phyloP scores from a whole-genome alignment of 2,888 invertebrate species.

The Neoaliturus tenellus region DNA sequence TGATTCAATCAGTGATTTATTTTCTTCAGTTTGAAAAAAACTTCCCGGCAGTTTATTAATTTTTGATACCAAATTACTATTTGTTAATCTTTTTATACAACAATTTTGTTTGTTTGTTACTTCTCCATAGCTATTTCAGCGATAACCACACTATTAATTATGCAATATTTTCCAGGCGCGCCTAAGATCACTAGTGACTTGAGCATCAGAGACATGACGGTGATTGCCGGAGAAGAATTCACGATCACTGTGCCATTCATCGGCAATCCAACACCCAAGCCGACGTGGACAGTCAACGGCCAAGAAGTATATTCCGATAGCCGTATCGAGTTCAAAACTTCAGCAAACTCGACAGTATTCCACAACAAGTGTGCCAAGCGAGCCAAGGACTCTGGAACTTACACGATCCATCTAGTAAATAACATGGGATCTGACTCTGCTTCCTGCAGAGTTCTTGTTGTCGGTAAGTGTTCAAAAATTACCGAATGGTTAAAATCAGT shows the following conservation, averaged over 20 bases:
- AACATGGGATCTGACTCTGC: slow-evolving; percentile 94
- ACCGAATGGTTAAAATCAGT: too few species aligned
- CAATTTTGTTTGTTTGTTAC: too few species aligned
- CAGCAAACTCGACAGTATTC: slow-evolving; percentile 87
- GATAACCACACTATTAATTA: not conserved
- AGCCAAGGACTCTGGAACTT: slow-evolving; percentile 92
- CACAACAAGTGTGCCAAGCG: slow-evolving; percentile 92
- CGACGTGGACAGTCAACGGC: slow-evolving; percentile 94
- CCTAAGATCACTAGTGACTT: slow-evolving; percentile 96
- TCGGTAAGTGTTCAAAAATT: slow-evolving; percentile 72
- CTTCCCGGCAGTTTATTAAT: too few species aligned
- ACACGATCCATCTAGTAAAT: slow-evolving; percentile 93
- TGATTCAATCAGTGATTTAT: too few species aligned
- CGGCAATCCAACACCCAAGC: slow-evolving; percentile 92
- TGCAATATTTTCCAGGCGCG: slow-evolving; percentile 74
- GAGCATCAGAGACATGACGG: slow-evolving; percentile 94
- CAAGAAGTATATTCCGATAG: slow-evolving; percentile 87
- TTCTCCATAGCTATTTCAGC: too few species aligned
- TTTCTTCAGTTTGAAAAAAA: too few species aligned
- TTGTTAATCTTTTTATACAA: too few species aligned
- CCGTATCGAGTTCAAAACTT: slow-evolving; percentile 92
- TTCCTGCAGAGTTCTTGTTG: slow-evolving; percentile 87
- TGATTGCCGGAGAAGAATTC: slow-evolving; percentile 97
- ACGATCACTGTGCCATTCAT: slow-evolving; percentile 95
- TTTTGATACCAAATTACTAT: too few species aligned